Conservation (phyloP, 2,113 vertebrate genomes). For the Grallaria varia region DNA sequence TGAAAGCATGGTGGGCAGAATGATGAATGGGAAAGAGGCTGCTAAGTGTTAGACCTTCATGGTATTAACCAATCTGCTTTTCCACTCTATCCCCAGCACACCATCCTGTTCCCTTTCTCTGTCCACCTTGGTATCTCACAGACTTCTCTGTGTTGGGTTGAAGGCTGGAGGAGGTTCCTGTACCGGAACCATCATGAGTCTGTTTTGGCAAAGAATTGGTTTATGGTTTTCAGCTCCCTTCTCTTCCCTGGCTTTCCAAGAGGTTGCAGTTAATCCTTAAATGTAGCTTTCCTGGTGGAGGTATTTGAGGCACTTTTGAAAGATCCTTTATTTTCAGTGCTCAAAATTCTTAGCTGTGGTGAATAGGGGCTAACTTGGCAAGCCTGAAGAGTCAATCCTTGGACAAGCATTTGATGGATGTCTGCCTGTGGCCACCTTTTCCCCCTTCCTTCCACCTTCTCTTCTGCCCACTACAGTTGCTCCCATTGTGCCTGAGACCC, state of each 20-base stretch:
- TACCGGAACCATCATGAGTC: background rate
- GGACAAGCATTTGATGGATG: background rate
- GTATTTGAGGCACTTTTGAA: background rate
- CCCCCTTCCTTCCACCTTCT: background rate
- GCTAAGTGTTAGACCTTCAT: background rate
- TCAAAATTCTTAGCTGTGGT: constrained; percentile 4
- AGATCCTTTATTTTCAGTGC: background rate
- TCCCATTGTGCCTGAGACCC: background rate
- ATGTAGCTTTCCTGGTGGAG: constrained; percentile 1
- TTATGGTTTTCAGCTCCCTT: background rate
- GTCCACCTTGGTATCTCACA: background rate
- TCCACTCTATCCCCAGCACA: background rate
- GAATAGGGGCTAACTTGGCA: background rate
- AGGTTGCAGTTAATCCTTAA: constrained; percentile 11
- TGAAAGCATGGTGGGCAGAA: background rate
- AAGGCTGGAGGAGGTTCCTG: background rate
- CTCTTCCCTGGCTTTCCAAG: constrained; percentile 26
- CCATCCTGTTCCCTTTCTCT: background rate
- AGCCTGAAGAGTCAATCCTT: constrained; percentile 40
- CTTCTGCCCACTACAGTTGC: background rate
- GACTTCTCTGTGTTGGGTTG: background rate
- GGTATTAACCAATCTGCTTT: background rate
- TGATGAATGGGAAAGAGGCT: background rate
- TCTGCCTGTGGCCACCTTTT: background rate
- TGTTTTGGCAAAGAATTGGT: background rate